phyloP scores from a whole-genome alignment of 2,888 invertebrate genomes.

The Cantharis rufa region DNA sequence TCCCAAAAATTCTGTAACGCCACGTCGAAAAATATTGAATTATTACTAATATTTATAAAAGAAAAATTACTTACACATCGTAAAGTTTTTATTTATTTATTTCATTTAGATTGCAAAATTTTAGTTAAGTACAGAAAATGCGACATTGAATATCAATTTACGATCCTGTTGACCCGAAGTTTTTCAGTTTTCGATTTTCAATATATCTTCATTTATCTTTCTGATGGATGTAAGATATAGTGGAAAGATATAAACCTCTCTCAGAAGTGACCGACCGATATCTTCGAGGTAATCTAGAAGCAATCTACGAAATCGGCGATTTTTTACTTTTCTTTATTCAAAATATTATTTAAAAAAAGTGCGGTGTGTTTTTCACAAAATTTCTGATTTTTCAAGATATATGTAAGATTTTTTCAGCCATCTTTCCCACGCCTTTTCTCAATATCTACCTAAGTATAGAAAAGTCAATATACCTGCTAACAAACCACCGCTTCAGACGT shows the following conservation, averaged over 20 bases:
- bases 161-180: background rate
- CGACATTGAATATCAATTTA: background rate
- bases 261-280: background rate
- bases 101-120: background rate
- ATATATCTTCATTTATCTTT: conserved; percentile 4
- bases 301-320: background rate
- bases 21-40: background rate
- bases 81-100: background rate
- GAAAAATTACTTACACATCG: background rate
- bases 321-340: background rate
- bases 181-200: background rate
- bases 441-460: background rate
- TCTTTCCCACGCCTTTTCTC: background rate
- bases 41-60: background rate
- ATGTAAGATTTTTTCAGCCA: background rate
- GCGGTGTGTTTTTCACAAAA: background rate
- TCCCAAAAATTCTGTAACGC: background rate
- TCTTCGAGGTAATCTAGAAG: background rate
- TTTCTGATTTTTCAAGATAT: background rate
- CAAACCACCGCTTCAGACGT: background rate
- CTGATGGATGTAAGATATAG: background rate
- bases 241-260: background rate
- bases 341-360: background rate
- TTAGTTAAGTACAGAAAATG: background rate
- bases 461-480: background rate